Percentiles rank a stretch among this genome's conserved stretches.
These are phyloP conservation scores for Trachemys scripta DNA, from an alignment of 2,113 vertebrate genomes.

Conservation along the genomic window DNA sequence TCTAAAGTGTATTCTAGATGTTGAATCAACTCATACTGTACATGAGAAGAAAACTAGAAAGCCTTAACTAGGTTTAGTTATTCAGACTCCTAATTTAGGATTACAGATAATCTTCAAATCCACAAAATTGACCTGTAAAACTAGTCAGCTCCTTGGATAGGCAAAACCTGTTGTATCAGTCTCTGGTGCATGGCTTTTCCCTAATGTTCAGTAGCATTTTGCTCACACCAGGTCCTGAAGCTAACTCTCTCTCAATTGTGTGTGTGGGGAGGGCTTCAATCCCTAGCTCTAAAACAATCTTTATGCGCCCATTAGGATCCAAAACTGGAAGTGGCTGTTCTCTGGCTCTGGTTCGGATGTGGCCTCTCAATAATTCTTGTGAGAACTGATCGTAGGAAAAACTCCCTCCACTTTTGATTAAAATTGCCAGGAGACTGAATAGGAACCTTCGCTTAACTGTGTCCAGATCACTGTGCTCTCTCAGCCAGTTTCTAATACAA, in stretches of 20 bases:
- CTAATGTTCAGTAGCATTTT: background rate
- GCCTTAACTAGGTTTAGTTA: background rate
- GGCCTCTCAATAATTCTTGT: background rate
- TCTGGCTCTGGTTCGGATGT: background rate
- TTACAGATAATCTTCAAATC: background rate
- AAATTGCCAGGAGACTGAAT: background rate
- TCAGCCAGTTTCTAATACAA: background rate
- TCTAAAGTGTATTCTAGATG: background rate
- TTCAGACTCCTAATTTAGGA: background rate
- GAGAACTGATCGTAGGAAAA: background rate
- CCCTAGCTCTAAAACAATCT: background rate
- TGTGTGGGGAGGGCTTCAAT: background rate
- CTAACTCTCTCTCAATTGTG: background rate
- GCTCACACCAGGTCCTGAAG: background rate
- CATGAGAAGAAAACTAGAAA: background rate
- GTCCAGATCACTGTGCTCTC: accelerated
- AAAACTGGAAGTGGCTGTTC: background rate
- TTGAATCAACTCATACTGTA: background rate
- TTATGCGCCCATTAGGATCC: background rate
- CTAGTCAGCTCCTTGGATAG: background rate
- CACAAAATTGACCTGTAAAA: background rate
- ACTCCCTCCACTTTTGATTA: background rate
- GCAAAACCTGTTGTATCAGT: background rate
- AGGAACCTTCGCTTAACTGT: background rate
- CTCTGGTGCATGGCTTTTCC: background rate